phyloP scores from a whole-genome alignment of 1,140 invertebrate genomes.

The Amphibalanus amphitrite region DNA sequence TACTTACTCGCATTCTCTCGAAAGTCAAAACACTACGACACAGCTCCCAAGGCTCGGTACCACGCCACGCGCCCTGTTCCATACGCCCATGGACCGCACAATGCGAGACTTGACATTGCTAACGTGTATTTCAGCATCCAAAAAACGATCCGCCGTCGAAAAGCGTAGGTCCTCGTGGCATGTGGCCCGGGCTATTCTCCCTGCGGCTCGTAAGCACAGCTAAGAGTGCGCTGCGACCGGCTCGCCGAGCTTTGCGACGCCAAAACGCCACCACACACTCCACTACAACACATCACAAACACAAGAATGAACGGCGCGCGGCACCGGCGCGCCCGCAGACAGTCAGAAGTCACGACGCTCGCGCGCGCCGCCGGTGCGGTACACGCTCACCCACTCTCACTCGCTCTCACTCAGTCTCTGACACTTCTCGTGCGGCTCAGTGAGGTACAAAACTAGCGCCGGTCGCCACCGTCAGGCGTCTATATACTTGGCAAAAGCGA shows the following conservation, averaged over 20 bases:
- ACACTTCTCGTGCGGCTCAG: too few relatives aligned
- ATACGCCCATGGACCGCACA: too few relatives aligned
- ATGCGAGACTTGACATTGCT: not conserved
- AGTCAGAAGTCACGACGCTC: too few relatives aligned
- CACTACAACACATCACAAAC: not conserved
- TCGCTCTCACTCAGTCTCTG: too few relatives aligned
- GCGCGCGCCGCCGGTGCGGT: not conserved
- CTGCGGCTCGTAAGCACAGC: not conserved
- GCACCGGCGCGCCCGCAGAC: too few relatives aligned
- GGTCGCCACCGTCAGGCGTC: not conserved
- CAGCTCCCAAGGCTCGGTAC: too few relatives aligned
- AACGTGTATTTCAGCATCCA: not conserved
- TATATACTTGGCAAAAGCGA: conserved; percentile 1
- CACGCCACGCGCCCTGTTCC: too few relatives aligned
- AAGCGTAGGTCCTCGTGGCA: not conserved
- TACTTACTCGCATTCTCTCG: too few relatives aligned
- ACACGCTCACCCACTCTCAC: not conserved
- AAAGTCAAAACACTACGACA: too few relatives aligned
- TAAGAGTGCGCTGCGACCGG: not conserved
- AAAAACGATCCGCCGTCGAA: not conserved
- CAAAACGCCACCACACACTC: not conserved
- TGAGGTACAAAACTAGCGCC: not conserved
- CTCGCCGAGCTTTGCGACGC: not conserved
- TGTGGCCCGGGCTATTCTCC: not conserved
- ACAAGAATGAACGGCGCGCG: not conserved